phyloP scores from a whole-genome alignment of 2,888 invertebrate species.

The Nezara viridula region DNA sequence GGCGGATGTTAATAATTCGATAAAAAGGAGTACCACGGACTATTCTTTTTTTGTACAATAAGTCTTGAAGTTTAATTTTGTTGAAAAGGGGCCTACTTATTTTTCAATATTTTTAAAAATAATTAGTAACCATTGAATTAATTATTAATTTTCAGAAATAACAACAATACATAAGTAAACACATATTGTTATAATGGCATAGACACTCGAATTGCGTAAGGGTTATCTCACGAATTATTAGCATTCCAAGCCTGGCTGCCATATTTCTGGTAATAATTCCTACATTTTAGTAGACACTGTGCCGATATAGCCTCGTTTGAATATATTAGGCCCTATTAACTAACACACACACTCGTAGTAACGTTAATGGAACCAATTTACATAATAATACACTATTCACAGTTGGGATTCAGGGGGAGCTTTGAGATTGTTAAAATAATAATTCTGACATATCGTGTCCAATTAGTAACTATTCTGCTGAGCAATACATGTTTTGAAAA shows the following conservation, averaged over 20 bases:
- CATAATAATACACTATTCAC: constrained; percentile 19
- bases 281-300: neutral
- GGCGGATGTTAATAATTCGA: no score
- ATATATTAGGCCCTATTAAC: constrained; percentile 7
- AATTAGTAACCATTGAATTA: no score
- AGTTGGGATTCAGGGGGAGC: neutral
- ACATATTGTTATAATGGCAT: no score
- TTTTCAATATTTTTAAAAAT: no score
- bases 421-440: constrained; percentile 14
- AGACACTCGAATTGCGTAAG: neutral
- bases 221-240: neutral
- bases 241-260: neutral
- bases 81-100: no score
- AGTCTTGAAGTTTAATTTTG: no score
- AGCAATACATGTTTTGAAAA: neutral
- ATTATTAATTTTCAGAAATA: no score
- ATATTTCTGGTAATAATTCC: constrained; percentile 23
- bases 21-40: no score
- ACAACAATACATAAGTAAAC: no score
- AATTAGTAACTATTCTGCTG: neutral
- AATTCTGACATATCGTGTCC: neutral
- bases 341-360: neutral
- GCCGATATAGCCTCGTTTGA: constrained; percentile 12
- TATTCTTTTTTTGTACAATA: no score
- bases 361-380: constrained; percentile 29